Evolutionary conservation across 2,888 invertebrate species (phyloP), one percentile per base, ranked within the genome.

Genomic region (Odontocerum albicorne): DNA sequence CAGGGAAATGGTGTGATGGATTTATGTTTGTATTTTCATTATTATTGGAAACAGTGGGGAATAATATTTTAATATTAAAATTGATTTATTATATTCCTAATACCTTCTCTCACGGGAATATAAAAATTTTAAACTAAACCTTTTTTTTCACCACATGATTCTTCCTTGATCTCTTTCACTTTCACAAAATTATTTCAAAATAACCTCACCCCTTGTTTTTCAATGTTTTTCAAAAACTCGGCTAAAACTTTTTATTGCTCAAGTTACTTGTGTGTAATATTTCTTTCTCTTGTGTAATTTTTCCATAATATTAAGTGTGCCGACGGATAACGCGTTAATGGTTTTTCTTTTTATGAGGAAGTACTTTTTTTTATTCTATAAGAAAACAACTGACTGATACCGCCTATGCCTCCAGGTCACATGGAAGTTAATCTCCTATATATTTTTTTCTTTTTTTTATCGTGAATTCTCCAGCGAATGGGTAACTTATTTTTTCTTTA

Each of bases 281-380:
- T 55, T 55, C 55, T 49, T 49, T 55, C 43, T 55, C 27, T 32
- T 43, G 33, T 17, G 22, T 42, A 19, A 49, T 44, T 44, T 38
- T 21, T 39, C 53, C 21, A 17, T 40, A 32, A 38, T 39, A 19
- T 19, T 12, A 13, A 36, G 47, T 3, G 21, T 35, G 16, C 16
- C 40, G 16, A 10, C 12, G 50, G 45, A 50, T 55, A 55, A 55
- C 55, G 50, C 50, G 50, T 52, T 57, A 57, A 57, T 57, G 53
- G 52, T 57, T 53, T 57, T 53, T 53, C 49, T 57, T 57, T 56
- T 56, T 53, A 52, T 42, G 51, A 47, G 46, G 32, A 33, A n/a
- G n/a, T n/a, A n/a, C n/a, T n/a, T n/a, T 57, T 53, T 57, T 53
- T 53, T 43, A 53, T 57, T 56, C 52, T 53, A 52, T 42, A 46